These are phyloP conservation scores for Chromobotia macracanthus DNA, from an alignment of 2,797 vertebrate genomes.

Conservation along the genomic window DNA sequence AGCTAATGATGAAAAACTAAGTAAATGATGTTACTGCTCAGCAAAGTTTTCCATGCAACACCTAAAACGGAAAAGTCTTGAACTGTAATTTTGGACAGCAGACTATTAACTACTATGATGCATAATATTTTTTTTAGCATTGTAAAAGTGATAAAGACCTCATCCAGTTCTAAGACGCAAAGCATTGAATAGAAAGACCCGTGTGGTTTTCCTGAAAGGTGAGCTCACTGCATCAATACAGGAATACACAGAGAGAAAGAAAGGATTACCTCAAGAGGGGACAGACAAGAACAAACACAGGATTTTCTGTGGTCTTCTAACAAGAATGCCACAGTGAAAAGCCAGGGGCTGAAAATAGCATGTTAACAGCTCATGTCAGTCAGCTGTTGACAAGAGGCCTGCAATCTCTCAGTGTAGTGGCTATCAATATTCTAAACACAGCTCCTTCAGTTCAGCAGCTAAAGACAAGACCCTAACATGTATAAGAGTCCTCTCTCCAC, in stretches of 20 bases:
- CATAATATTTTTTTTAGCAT: background rate
- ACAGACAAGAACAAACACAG: conserved; percentile 67
- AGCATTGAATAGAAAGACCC: conserved; percentile 66
- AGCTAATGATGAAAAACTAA: background rate
- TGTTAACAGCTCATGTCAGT: conserved; percentile 86
- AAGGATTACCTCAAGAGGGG: conserved; percentile 58
- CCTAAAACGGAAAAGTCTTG: no score
- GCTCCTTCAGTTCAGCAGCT: conserved; percentile 78
- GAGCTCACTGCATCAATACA: conserved; percentile 68
- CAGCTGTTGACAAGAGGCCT: conserved; percentile 82
- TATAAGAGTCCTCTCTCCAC: conserved; percentile 47
- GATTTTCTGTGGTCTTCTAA: conserved; percentile 67
- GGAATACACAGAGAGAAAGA: conserved; percentile 64
- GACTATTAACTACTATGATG: background rate
- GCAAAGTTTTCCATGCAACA: background rate
- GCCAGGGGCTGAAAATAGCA: conserved; percentile 83
- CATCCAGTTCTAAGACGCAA: conserved; percentile 45
- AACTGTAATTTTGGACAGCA: background rate
- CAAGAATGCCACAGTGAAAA: conserved; percentile 71
- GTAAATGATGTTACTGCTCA: background rate
- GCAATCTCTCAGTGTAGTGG: conserved; percentile 85
- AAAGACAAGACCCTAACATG: conserved; percentile 65
- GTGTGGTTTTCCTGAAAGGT: no score
- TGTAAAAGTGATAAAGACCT: background rate
- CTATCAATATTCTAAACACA: conserved; percentile 78